These are phyloP conservation scores for Cactoblastis cactorum DNA, from an alignment of 2,888 invertebrate genomes.

Conservation along the genomic window DNA sequence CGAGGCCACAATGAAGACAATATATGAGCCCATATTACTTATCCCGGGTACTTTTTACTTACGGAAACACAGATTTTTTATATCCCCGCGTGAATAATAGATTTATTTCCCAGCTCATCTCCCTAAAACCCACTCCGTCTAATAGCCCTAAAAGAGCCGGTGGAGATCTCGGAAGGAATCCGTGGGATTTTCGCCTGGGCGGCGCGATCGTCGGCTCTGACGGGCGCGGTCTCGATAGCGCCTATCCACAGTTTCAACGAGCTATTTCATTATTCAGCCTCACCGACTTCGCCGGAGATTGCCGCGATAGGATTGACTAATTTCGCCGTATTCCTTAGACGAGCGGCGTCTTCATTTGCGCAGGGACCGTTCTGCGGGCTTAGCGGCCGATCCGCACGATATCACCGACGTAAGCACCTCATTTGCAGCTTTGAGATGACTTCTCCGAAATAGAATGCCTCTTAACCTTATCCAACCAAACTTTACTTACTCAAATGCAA, in stretches of 20 bases:
- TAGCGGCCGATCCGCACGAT: slow-evolving; percentile 55
- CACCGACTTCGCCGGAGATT: slow-evolving; percentile 58
- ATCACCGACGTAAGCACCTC: slow-evolving; percentile 63
- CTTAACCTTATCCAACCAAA: slow-evolving; percentile 43
- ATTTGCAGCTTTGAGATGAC: slow-evolving; percentile 52
- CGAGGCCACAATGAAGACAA: slow-evolving; percentile 57
- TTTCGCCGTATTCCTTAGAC: slow-evolving; percentile 63
- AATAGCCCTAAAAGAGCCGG: slow-evolving; percentile 72
- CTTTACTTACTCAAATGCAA: slow-evolving; percentile 45
- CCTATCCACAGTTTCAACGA: slow-evolving; percentile 55
- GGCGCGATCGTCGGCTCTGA: slow-evolving; percentile 47
- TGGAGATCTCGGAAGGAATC: slow-evolving; percentile 71
- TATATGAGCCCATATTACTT: slow-evolving; percentile 62
- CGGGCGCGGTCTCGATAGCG: slow-evolving; percentile 54
- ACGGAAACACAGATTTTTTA: slow-evolving; percentile 55
- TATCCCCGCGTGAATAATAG: slow-evolving; percentile 48
- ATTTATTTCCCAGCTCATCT: slow-evolving; percentile 69
- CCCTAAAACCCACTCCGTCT: slow-evolving; percentile 74
- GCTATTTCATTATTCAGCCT: slow-evolving; percentile 75
- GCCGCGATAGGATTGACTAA: slow-evolving; percentile 71
- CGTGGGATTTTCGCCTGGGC: slow-evolving; percentile 63
- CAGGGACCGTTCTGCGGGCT: slow-evolving; percentile 58
- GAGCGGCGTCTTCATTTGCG: slow-evolving; percentile 63
- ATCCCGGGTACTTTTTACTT: slow-evolving; percentile 60
- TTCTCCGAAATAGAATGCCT: slow-evolving; percentile 39